A percentile compares a stretch with the other conserved stretches of the same genome.
Conservation (phyloP, 2,888 invertebrate genomes). For the Drosophila subquinaria region DNA sequence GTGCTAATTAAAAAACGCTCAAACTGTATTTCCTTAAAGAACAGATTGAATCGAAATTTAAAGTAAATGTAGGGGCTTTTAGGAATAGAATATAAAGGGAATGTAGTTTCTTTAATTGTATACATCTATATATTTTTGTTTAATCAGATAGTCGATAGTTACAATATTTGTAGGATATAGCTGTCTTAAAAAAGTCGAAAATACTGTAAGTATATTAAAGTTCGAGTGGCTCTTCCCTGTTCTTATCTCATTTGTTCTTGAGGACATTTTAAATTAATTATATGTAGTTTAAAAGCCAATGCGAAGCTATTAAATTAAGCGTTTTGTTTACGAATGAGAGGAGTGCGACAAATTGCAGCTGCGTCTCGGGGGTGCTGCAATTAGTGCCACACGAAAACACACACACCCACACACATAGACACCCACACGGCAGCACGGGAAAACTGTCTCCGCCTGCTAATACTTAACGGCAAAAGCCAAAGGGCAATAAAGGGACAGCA, state of each 20-base stretch:
- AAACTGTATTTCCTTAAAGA: too few species aligned
- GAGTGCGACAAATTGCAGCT: slow-evolving; percentile 14
- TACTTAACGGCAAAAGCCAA: slow-evolving; percentile 18
- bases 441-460: slow-evolving; percentile 6
- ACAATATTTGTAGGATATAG: too few species aligned
- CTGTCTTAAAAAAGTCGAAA: too few species aligned
- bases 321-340: neutral
- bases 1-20: neutral
- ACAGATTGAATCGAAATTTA: neutral
- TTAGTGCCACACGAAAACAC: slow-evolving; percentile 35
- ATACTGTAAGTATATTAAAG: too few species aligned
- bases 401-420: neutral
- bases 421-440: neutral
- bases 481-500: slow-evolving; percentile 34
- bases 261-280: slow-evolving; percentile 16
- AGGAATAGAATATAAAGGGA: too few species aligned
- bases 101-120: too few species aligned
- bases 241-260: neutral
- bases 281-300: slow-evolving; percentile 19
- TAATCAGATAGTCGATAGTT: too few species aligned
- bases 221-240: neutral
- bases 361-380: slow-evolving; percentile 25
- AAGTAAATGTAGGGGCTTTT: neutral
- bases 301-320: slow-evolving; percentile 32
- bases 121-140: too few species aligned